These are phyloP conservation scores for Calliscelio sp. DNA, from an alignment of 2,888 invertebrate genomes.

Conservation along the genomic window DNA sequence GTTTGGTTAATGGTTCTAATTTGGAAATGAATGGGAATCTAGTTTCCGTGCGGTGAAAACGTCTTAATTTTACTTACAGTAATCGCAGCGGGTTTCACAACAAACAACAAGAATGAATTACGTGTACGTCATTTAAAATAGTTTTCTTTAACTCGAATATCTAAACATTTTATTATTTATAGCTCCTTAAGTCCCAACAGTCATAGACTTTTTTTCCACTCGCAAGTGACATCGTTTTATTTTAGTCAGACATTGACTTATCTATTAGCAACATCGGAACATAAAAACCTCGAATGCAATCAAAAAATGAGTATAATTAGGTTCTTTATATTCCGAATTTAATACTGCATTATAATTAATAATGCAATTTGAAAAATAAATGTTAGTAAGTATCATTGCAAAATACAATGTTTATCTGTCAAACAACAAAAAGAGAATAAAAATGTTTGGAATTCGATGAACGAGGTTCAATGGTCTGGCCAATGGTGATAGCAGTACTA, in stretches of 20 bases:
- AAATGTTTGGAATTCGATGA: conserved; percentile 70
- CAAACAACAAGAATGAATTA: too few species aligned
- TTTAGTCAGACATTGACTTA: not conserved
- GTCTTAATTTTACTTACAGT: not conserved
- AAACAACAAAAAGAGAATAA: conserved; percentile 10
- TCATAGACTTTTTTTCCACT: not conserved
- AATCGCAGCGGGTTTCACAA: too few species aligned
- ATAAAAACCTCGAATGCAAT: too few species aligned
- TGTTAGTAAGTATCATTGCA: conserved; percentile 9
- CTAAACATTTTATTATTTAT: conserved; percentile 21
- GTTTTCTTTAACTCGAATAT: too few species aligned
- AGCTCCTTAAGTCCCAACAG: not conserved
- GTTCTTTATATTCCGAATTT: too few species aligned
- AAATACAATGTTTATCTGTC: conserved; percentile 30
- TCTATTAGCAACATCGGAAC: not conserved
- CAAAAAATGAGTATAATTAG: too few species aligned
- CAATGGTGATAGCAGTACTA: conserved; percentile 67
- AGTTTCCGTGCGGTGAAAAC: conserved; percentile 18
- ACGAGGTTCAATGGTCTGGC: conserved; percentile 70
- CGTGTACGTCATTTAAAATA: too few species aligned
- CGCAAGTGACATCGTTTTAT: conserved; percentile 8
- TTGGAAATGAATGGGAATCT: conserved; percentile 35
- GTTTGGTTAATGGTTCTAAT: conserved; percentile 37
- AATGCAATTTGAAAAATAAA: too few species aligned
- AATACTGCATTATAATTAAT: too few species aligned